phyloP scores from a whole-genome alignment of 2,113 vertebrate genomes.

The Bothrops jararaca region DNA sequence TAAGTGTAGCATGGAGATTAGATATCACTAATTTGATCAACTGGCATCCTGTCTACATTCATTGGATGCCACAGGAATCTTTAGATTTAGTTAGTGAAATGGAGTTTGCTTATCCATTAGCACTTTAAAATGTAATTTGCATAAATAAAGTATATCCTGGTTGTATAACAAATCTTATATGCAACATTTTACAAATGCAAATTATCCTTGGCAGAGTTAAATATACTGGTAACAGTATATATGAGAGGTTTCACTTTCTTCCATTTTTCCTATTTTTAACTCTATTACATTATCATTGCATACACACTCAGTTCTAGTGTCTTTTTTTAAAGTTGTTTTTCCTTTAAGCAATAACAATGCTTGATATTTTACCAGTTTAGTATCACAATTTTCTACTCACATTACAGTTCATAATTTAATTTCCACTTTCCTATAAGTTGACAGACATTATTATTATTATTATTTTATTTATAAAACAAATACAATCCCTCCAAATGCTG shows the following conservation, averaged over 20 bases:
- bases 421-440: not conserved
- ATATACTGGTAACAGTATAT: conserved; percentile 1
- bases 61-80: not conserved
- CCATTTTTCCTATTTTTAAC: not conserved
- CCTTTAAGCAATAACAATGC: not conserved
- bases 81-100: not conserved
- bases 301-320: not conserved
- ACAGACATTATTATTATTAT: not conserved
- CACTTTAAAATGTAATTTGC: conserved; percentile 5
- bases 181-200: not conserved
- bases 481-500: not conserved
- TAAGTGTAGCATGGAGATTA: not conserved
- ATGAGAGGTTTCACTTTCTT: not conserved
- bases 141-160: not conserved
- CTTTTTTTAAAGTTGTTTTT: not conserved
- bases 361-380: not conserved
- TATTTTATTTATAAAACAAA: not conserved
- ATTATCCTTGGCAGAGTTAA: not conserved
- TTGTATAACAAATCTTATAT: not conserved
- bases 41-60: not conserved
- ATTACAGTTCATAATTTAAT: not conserved
- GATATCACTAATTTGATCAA: not conserved
- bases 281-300: not conserved
- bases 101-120: not conserved
- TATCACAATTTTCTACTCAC: not conserved